Conservation (phyloP, 1,140 invertebrate genomes). For the Neodiprion lecontei region DNA sequence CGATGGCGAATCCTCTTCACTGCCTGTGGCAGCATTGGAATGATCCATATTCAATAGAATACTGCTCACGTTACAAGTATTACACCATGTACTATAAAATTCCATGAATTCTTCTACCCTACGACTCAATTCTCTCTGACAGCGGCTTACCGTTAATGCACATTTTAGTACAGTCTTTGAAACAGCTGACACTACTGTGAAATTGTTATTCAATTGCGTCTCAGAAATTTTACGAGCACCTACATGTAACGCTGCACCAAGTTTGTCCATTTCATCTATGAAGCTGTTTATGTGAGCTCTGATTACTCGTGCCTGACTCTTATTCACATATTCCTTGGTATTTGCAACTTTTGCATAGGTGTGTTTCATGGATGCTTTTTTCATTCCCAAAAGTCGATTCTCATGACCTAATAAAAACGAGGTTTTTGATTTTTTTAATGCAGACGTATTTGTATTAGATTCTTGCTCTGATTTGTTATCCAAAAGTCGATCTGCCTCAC, state of each 20-base stretch:
- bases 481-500: not conserved
- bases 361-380: not conserved
- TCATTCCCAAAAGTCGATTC: not conserved
- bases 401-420: not conserved
- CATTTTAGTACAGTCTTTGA: not conserved
- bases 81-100: not conserved
- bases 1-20: too few species aligned
- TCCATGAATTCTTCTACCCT: not conserved
- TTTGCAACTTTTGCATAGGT: not conserved
- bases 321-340: not conserved
- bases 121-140: not conserved
- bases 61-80: not conserved
- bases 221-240: not conserved
- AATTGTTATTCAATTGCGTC: not conserved
- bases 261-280: not conserved
- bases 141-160: not conserved
- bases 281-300: not conserved
- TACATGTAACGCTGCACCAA: not conserved
- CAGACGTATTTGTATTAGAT: not conserved
- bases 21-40: not conserved
- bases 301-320: slow-evolving; percentile 1
- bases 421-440: too few species aligned
- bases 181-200: not conserved
- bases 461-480: not conserved
- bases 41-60: not conserved